Evolutionary conservation across 2,113 vertebrate genomes (phyloP).

Genomic region (Lipophrys pholis): DNA sequence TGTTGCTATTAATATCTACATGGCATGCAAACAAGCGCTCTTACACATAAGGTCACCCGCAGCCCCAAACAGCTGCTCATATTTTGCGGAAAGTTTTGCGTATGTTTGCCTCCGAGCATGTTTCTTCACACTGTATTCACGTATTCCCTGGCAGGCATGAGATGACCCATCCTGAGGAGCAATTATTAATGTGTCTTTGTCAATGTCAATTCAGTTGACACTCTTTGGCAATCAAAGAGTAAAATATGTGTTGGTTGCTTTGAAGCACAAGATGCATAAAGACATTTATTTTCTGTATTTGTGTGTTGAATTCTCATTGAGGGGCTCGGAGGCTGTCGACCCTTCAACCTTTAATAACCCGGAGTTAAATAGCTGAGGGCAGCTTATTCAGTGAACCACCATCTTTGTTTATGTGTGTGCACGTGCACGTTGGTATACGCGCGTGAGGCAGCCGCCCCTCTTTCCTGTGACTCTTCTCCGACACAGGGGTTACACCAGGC

Average conservation of each 20-base stretch:
- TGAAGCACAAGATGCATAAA: neutral
- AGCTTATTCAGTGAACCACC: slow-evolving; percentile 7
- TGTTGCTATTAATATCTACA: slow-evolving; percentile 66
- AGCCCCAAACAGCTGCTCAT: slow-evolving; percentile 63
- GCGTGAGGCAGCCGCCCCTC: slow-evolving; percentile 23
- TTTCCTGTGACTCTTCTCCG: slow-evolving; percentile 37
- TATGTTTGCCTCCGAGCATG: slow-evolving; percentile 1
- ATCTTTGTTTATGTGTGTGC: slow-evolving; percentile 26
- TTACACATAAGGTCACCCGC: slow-evolving; percentile 54
- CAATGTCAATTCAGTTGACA: neutral
- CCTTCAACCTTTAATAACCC: slow-evolving; percentile 21
- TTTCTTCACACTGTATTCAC: neutral
- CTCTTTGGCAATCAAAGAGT: neutral
- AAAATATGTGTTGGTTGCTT: neutral
- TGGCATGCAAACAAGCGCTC: slow-evolving; percentile 64
- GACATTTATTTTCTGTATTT: neutral
- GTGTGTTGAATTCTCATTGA: slow-evolving; percentile 10
- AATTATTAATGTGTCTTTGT: neutral
- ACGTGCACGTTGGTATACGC: slow-evolving; percentile 17
- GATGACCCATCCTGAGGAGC: neutral
- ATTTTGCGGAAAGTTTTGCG: slow-evolving; percentile 23
- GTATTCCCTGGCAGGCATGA: neutral
- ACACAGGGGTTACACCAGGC: slow-evolving; percentile 37
- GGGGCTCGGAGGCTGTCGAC: neutral
- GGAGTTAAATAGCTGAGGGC: slow-evolving; percentile 12